Percentiles rank a stretch among this genome's conserved stretches.
phyloP scores from a whole-genome alignment of 2,888 invertebrate species.

The Trichopria drosophilae region DNA sequence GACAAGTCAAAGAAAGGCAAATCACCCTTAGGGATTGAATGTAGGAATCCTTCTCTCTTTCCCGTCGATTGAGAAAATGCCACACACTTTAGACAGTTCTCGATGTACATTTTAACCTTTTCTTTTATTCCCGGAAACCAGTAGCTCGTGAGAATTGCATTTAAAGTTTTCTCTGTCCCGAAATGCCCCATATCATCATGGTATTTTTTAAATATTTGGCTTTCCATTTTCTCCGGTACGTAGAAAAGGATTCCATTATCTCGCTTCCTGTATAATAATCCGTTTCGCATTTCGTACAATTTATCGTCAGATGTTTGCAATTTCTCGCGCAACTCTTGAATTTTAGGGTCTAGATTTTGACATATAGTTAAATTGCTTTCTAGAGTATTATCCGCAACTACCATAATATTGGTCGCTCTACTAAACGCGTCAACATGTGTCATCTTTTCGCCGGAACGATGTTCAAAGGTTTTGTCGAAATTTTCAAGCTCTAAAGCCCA shows the following conservation, averaged over 20 bases:
- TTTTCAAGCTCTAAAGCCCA: too few relatives aligned
- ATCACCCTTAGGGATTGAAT: conserved; percentile 1
- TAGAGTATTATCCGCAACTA: too few relatives aligned
- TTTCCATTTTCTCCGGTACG: conserved; percentile 20
- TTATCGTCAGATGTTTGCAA: conserved; percentile 15
- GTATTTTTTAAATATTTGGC: conserved; percentile 11
- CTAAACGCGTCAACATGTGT: too few relatives aligned
- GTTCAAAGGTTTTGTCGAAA: too few relatives aligned
- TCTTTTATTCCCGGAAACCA: too few relatives aligned
- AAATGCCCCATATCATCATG: conserved; percentile 17
- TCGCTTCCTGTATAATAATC: conserved; percentile 15
- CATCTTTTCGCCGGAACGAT: too few relatives aligned
- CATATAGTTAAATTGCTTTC: conserved; percentile 7
- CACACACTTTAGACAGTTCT: conserved; percentile 11
- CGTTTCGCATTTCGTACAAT: too few relatives aligned
- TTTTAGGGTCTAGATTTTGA: conserved; percentile 18
- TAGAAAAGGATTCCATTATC: too few relatives aligned
- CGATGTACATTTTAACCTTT: conserved; percentile 10
- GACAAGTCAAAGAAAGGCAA: conserved; percentile 9
- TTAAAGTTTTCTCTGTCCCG: conserved; percentile 8
- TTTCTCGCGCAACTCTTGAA: conserved; percentile 15
- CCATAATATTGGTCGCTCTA: too few relatives aligned
- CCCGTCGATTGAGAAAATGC: conserved; percentile 12
- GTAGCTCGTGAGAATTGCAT: too few relatives aligned
- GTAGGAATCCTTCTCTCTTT: conserved; percentile 10